phyloP scores from a whole-genome alignment of 1,140 invertebrate genomes.

The Drosophila sproati region DNA sequence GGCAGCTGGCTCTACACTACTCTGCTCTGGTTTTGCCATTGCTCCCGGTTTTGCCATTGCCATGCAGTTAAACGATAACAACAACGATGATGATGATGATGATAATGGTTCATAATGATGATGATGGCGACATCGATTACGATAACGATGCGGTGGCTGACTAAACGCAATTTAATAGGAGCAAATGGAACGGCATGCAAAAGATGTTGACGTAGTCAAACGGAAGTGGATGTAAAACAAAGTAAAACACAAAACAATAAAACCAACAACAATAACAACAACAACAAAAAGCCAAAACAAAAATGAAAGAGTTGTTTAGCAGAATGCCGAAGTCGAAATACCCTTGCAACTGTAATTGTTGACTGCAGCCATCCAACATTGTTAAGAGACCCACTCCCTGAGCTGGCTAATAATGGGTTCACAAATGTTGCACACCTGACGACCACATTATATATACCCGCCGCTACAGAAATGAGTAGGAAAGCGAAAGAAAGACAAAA shows the following conservation, averaged over 20 bases:
- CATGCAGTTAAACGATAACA: not conserved
- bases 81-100: not conserved
- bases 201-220: constrained; percentile 40
- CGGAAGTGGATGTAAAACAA: constrained; percentile 42
- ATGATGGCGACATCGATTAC: constrained; percentile 11
- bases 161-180: constrained; percentile 20
- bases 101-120: constrained; percentile 4
- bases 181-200: not conserved
- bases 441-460: not conserved
- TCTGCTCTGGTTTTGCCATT: not conserved
- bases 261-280: constrained; percentile 2
- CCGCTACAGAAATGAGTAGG: no score
- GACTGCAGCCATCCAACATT: no score
- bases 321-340: not conserved
- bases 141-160: constrained; percentile 22
- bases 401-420: no score
- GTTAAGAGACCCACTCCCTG: no score
- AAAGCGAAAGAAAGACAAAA: no score
- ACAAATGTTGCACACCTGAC: not conserved
- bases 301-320: not conserved
- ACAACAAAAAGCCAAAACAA: not conserved
- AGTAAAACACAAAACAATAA: constrained; percentile 16
- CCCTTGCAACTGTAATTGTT: not conserved
- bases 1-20: no score
- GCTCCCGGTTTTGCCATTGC: not conserved